A percentile compares a stretch with the other conserved stretches of the same genome.
Evolutionary conservation across 2,797 vertebrate genomes (phyloP).

Genomic region (Hypotaenidia okinawae): DNA sequence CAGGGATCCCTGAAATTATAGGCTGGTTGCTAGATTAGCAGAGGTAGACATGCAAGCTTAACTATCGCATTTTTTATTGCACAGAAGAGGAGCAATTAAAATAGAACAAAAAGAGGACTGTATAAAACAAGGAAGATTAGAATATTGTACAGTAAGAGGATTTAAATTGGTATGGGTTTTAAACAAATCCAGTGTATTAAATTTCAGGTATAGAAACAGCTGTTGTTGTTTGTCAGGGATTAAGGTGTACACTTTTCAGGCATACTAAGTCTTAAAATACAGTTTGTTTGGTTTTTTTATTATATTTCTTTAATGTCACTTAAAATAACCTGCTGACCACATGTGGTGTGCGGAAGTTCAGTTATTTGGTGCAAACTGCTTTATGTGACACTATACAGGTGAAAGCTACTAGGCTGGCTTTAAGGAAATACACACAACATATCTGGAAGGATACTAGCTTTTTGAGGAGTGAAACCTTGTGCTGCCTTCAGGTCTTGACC

Average conservation of each 20-base stretch:
- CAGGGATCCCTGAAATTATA: background rate
- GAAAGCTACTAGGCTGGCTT: background rate
- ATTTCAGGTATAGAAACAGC: background rate
- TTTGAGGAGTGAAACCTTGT: background rate
- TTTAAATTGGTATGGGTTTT: background rate
- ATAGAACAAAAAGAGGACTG: background rate
- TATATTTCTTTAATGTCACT: background rate
- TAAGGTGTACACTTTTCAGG: background rate
- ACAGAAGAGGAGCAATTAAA: background rate
- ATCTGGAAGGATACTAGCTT: background rate
- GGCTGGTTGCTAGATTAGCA: background rate
- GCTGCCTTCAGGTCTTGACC: background rate
- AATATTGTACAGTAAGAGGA: background rate
- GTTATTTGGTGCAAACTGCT: background rate
- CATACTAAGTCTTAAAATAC: background rate
- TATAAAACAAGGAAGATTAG: background rate
- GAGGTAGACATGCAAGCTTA: background rate
- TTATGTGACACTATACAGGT: background rate
- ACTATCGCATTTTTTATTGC: background rate
- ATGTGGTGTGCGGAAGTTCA: background rate
- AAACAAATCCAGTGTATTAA: background rate
- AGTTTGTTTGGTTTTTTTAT: background rate
- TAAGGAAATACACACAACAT: background rate
- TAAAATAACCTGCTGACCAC: background rate
- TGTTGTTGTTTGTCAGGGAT: background rate